A percentile compares a stretch with the other conserved stretches of the same genome.
These are phyloP conservation scores for Imbricaverruca yamaguchii DNA, from an alignment of 2,888 invertebrate genomes.

Conservation along the genomic window DNA sequence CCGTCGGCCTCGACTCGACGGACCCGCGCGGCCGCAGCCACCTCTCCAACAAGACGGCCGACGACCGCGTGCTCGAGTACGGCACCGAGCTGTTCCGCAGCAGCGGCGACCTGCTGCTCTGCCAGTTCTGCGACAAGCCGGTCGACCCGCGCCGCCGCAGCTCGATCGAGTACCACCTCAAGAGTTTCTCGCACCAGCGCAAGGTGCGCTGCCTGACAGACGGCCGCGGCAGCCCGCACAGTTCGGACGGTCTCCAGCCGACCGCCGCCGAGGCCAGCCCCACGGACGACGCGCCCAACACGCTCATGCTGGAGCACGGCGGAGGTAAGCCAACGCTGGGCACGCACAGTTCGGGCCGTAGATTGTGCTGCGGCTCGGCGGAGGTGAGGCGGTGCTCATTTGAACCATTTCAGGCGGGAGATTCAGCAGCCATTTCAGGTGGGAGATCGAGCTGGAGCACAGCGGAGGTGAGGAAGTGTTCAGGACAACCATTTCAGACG, in stretches of 20 bases:
- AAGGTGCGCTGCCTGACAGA: neutral
- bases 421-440: no score
- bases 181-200: slow-evolving; percentile 20
- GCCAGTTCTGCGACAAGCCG: slow-evolving; percentile 19
- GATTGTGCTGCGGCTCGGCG: no score
- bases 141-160: slow-evolving; percentile 23
- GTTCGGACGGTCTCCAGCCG: neutral
- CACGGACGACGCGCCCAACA: neutral
- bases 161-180: slow-evolving; percentile 21
- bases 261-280: neutral
- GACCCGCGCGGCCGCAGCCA: slow-evolving; percentile 21
- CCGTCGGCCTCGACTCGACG: neutral
- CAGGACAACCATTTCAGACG: no score
- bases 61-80: slow-evolving; percentile 22
- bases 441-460: no score
- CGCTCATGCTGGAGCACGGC: neutral
- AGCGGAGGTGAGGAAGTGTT: no score
- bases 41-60: slow-evolving; percentile 19
- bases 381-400: no score
- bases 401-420: no score
- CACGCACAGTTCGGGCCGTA: no score
- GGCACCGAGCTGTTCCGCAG: slow-evolving; percentile 16
- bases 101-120: slow-evolving; percentile 18
- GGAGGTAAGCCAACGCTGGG: neutral
- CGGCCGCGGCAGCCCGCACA: neutral